Conservation (phyloP, 2,113 vertebrate species). For the Centropus unirufus region DNA sequence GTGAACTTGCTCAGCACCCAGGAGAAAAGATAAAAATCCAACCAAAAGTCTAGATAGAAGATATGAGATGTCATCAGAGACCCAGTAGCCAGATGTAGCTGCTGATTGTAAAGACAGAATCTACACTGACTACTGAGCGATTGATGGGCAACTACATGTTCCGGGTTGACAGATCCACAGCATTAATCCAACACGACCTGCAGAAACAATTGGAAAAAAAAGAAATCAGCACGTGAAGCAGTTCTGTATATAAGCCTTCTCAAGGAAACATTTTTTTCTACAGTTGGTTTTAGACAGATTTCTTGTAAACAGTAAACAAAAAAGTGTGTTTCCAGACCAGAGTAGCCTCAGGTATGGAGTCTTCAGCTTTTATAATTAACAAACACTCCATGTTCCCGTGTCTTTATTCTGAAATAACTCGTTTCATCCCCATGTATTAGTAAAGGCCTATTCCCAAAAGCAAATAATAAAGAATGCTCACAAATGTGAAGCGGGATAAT, state of each 20-base stretch:
- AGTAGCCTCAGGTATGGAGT: background rate
- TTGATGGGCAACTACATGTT: conserved; percentile 73
- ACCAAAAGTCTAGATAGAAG: conserved; percentile 70
- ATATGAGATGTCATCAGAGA: conserved; percentile 88
- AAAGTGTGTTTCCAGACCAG: background rate
- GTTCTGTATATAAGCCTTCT: background rate
- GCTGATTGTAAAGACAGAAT: conserved; percentile 96
- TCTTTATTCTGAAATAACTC: background rate
- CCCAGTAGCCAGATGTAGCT: conserved; percentile 99
- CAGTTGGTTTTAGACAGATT: background rate
- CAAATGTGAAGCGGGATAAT: background rate
- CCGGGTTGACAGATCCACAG: background rate
- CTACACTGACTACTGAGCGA: conserved; percentile 99
- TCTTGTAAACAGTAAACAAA: background rate
- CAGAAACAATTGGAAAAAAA: conserved; percentile 62
- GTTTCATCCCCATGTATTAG: background rate
- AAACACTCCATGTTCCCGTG: background rate
- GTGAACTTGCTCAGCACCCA: conserved; percentile 37
- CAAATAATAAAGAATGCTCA: background rate
- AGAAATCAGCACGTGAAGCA: background rate
- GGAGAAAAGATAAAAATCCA: conserved; percentile 73
- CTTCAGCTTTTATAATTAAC: background rate
- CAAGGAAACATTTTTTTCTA: background rate
- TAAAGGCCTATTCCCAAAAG: background rate
- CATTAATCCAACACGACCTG: conserved; percentile 51